These are phyloP conservation scores for Heliornis fulica DNA, from an alignment of 2,113 vertebrate species.

Conservation along the genomic window DNA sequence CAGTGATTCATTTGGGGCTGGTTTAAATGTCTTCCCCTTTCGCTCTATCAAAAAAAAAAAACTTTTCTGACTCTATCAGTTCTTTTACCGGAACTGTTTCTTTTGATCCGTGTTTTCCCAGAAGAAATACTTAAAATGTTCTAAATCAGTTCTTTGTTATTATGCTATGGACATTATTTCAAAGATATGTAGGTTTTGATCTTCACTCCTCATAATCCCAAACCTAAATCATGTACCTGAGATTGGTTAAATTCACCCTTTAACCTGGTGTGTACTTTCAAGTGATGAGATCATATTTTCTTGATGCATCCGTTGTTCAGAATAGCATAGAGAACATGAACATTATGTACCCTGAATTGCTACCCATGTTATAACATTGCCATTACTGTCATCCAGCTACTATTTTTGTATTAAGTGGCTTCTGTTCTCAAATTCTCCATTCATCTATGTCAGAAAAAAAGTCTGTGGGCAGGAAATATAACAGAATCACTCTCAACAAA, in stretches of 20 bases:
- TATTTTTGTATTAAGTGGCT: slow-evolving; percentile 9
- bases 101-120: neutral
- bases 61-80: neutral
- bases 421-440: neutral
- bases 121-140: neutral
- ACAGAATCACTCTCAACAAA: neutral
- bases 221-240: neutral
- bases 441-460: neutral
- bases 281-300: neutral
- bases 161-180: neutral
- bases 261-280: neutral
- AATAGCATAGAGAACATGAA: neutral
- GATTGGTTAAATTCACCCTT: neutral
- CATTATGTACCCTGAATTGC: neutral
- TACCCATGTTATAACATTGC: neutral
- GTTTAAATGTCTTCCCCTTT: neutral
- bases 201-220: neutral
- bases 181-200: neutral
- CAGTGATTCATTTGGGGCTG: neutral
- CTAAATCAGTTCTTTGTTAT: neutral
- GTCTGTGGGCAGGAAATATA: neutral
- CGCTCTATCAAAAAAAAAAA: neutral
- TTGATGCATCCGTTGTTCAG: neutral
- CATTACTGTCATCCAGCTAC: neutral
- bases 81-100: neutral